Conservation (phyloP, 2,888 invertebrate species). For the Ectobius pallidus region DNA sequence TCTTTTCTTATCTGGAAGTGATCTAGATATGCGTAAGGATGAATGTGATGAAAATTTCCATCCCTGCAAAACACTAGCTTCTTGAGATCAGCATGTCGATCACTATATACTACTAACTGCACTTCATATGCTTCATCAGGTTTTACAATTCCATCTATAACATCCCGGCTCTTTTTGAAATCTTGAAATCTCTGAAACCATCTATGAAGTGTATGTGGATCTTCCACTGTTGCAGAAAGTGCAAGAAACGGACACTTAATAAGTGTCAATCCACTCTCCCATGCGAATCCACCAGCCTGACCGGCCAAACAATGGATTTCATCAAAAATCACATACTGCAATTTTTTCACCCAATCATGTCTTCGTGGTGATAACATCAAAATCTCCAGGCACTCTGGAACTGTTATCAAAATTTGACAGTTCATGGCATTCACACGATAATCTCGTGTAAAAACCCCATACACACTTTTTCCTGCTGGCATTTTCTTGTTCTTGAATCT, state of each 20-base stretch:
- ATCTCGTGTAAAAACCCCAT: slow-evolving; percentile 46
- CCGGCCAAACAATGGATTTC: slow-evolving; percentile 47
- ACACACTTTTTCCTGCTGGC: slow-evolving; percentile 43
- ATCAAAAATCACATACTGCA: slow-evolving; percentile 46
- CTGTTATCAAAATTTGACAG: slow-evolving; percentile 46
- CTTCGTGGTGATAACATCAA: slow-evolving; percentile 45
- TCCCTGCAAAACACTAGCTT: slow-evolving; percentile 43
- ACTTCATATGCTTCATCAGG: slow-evolving; percentile 41
- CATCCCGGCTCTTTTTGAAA: slow-evolving; percentile 43
- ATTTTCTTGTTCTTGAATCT: slow-evolving; percentile 44
- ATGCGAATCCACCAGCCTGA: slow-evolving; percentile 43
- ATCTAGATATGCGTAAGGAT: slow-evolving; percentile 45
- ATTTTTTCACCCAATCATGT: slow-evolving; percentile 43
- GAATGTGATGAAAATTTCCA: slow-evolving; percentile 42
- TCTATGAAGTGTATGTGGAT: slow-evolving; percentile 41
- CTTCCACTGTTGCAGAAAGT: slow-evolving; percentile 46
- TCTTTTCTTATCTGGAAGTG: slow-evolving; percentile 28
- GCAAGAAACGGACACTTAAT: slow-evolving; percentile 47
- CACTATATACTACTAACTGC: slow-evolving; percentile 42
- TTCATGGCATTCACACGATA: slow-evolving; percentile 41
- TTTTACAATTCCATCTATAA: slow-evolving; percentile 33
- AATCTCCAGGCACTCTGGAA: slow-evolving; percentile 47
- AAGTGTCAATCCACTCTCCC: slow-evolving; percentile 45
- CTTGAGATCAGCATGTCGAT: slow-evolving; percentile 46
- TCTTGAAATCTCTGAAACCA: slow-evolving; percentile 45